Evolutionary conservation across 2,797 vertebrate species (phyloP).

Genomic region (Ctenochaetus hawaiiensis): DNA sequence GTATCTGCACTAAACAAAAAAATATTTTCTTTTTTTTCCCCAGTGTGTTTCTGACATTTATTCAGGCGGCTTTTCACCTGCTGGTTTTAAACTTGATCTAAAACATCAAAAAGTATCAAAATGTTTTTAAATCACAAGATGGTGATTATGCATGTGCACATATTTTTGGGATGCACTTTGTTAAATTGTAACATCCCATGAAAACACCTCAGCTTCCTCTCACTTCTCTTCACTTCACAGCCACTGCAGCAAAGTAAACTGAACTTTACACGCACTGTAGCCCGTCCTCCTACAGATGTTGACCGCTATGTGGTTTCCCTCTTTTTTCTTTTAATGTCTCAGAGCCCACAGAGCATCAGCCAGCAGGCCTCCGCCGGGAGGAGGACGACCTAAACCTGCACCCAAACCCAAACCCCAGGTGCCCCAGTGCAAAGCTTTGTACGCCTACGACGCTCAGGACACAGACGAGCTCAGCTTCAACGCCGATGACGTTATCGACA

Average conservation of each 20-base stretch:
- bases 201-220: slow-evolving; percentile 6
- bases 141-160: slow-evolving; percentile 33
- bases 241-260: slow-evolving; percentile 35
- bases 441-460: slow-evolving; percentile 98
- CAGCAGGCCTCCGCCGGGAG: slow-evolving; percentile 91
- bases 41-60: background rate
- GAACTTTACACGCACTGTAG: background rate
- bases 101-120: background rate
- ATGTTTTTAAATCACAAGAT: slow-evolving; percentile 27
- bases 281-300: background rate
- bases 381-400: slow-evolving; percentile 94
- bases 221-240: slow-evolving; percentile 27
- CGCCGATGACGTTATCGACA: slow-evolving; percentile 94
- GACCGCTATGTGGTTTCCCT: slow-evolving; percentile 23
- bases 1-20: background rate
- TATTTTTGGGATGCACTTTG: slow-evolving; percentile 22
- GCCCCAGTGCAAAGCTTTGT: slow-evolving; percentile 96
- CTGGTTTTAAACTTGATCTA: background rate
- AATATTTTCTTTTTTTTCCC: background rate
- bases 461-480: slow-evolving; percentile 99
- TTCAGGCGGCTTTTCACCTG: too few species aligned
- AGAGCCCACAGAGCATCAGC: slow-evolving; percentile 91
- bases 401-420: slow-evolving; percentile 98
- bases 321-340: slow-evolving; percentile 13
- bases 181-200: background rate